Evolutionary conservation across 2,888 invertebrate genomes (phyloP), one percentile per base, ranked within the genome.

Genomic region (Dyspetes luteomarginatus): DNA sequence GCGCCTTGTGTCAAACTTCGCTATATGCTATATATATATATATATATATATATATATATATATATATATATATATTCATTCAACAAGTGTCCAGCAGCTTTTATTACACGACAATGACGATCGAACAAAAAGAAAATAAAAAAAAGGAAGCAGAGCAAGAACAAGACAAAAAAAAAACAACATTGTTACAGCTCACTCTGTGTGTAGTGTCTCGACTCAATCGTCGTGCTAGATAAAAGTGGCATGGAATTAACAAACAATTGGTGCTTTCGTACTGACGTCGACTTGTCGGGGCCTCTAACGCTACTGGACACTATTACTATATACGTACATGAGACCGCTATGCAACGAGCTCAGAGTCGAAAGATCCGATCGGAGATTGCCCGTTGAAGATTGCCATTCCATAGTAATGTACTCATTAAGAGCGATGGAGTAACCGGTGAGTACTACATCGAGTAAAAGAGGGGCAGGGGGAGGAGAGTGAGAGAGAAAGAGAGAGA

Each of bases 361-460:
- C 55, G 58, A 26, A 19, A 77, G 77, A 71, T 71, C 50, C 56
- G 77, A 77, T 77, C 71, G 71, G 71, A 71, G 77, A 77, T 77
- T 65, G 71, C 62, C 19, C 41, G 64, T 65, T 77, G 56, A 71
- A 71, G 77, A 77, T 77, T 77, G 71, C 71, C 77, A 77, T 77
- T 71, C 71, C 77, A 50, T 41, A 71, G 77, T 77, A 77, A 77
- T 71, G 77, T 71, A 77, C 77, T 71, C 77, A 77, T 77, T 77
- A 78, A 74, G 78, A 73, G 65, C 72, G 67, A 67, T 62, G 45
- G 48, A 68, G 60, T 68, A 73, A 78, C 55, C 45, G 41, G 52
- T 48, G 43, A 71, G 36, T 45, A 19, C 65, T n/a, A 22, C 58
- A 76, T 2, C 73, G 30, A 52, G 45, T n/a, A 65, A 45, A 12